Percentiles rank a stretch among this genome's conserved stretches.
Conservation (phyloP, 2,113 vertebrate genomes). For the Leucopsar rothschildi region DNA sequence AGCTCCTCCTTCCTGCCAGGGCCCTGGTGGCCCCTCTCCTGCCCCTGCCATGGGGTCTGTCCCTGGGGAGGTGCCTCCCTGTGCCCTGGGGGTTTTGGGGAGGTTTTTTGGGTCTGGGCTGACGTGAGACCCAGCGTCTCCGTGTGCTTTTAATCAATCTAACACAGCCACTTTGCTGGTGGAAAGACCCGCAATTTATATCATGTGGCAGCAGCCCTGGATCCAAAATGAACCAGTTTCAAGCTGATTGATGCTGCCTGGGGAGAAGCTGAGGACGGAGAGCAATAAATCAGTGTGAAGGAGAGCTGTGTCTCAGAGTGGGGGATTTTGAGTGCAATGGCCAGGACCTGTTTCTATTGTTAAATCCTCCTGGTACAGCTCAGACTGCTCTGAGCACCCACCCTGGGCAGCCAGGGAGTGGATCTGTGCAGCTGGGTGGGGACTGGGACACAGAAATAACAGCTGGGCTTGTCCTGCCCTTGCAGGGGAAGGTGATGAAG, state of each 20-base stretch:
- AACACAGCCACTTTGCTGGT: not conserved
- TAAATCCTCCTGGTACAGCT: not conserved
- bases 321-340: not conserved
- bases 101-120: not conserved
- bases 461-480: not conserved
- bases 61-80: not conserved
- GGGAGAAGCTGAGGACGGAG: not conserved
- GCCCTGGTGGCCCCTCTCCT: not conserved
- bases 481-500: not conserved
- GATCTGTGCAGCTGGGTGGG: not conserved
- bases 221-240: not conserved
- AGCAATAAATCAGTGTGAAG: not conserved
- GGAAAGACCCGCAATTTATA: not conserved
- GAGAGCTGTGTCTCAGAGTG: not conserved
- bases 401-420: not conserved
- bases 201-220: not conserved
- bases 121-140: rapidly evolving
- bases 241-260: not conserved
- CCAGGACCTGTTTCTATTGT: not conserved
- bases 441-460: not conserved
- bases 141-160: not conserved
- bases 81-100: not conserved
- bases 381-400: not conserved
- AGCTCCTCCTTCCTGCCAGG: not conserved
- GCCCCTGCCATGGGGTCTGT: rapidly evolving